Base-by-base conservation (phyloP, 2,888 invertebrate genomes). In the Perizoma flavofasciatum region DNA sequence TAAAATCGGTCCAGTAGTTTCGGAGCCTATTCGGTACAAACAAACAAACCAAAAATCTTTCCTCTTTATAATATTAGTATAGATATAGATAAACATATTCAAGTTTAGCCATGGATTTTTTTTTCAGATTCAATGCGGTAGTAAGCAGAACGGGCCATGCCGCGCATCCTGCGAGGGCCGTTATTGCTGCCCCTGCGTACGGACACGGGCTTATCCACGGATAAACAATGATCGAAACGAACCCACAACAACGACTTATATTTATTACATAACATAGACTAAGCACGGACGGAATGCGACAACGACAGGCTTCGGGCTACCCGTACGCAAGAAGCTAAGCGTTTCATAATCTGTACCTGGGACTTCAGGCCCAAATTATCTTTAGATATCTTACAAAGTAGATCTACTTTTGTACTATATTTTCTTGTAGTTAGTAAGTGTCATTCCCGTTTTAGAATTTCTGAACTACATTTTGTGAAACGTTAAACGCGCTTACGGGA, bases 111-210 rank as follows among this genome's bases (percentile, higher is more conserved):
- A 41, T 41, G 4, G n/a, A 4, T 41, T n/a, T 5, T 5, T 5
- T 41, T 41, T 41, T n/a, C 75, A 94, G 94, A 58, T 94, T 94
- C 82, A 94, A 94, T 76, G 94, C 94, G 0, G 89, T 94, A 9
- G 94, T 94, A 0, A 93, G 93, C 81, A 90, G 92, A 73, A 82
- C 86, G 64, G 94, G 94, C 0, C 94, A 94, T 62, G 93, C 93
- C 0, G 89, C 88, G 55, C 93, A 94, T 68, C 93, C 93, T 4
- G 92, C 85, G 0, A 78, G 77, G 35, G 81, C 61, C 0, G 61
- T 82, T 34, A 78, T 86, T 9, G 85, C 87, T 6, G 90, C 89
- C 3, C 89, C 89, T 0, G 86, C 85, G 7, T 67, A 73, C 37
- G 85, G 77, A 22, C 89, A 89, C 63, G 92, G 90, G 41, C 81